Evolutionary conservation across 1,140 invertebrate genomes (phyloP).

Genomic region (Whitmania pigra): DNA sequence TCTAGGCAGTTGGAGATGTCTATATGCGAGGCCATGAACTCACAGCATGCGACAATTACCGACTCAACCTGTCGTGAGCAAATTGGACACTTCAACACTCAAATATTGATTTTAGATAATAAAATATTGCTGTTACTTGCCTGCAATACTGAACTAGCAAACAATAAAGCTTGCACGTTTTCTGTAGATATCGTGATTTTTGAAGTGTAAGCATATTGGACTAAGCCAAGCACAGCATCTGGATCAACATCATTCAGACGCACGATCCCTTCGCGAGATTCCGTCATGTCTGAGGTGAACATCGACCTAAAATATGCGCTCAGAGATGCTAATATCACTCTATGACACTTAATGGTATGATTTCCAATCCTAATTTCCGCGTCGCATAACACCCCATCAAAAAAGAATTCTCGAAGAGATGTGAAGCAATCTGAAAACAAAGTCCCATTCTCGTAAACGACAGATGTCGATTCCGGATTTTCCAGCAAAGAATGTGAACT

Average conservation of each 20-base stretch:
- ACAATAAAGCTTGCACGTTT: constrained; percentile 38
- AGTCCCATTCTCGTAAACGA: constrained; percentile 1
- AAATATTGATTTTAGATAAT: not conserved
- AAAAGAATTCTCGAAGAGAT: constrained; percentile 32
- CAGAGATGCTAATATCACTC: constrained; percentile 35
- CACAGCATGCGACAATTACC: constrained; percentile 37
- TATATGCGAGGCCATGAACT: constrained; percentile 40
- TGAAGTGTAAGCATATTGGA: constrained; percentile 39
- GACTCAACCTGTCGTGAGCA: constrained; percentile 29
- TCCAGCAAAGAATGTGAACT: too few species aligned
- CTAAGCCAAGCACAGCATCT: constrained; percentile 34
- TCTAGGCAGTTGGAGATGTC: constrained; percentile 40
- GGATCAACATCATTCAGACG: constrained; percentile 40
- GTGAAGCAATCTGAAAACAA: constrained; percentile 22
- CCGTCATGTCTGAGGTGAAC: constrained; percentile 40
- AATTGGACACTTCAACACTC: not conserved
- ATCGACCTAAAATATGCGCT: constrained; percentile 39
- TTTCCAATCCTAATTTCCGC: constrained; percentile 35
- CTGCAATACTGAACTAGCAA: constrained; percentile 40
- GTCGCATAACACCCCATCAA: constrained; percentile 34
- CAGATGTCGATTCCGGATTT: too few species aligned
- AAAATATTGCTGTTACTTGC: not conserved
- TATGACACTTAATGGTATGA: constrained; percentile 35
- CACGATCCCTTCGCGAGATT: constrained; percentile 31
- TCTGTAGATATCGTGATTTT: constrained; percentile 36